Conservation (phyloP, 2,113 vertebrate genomes). For the Lepidothrix coronata region DNA sequence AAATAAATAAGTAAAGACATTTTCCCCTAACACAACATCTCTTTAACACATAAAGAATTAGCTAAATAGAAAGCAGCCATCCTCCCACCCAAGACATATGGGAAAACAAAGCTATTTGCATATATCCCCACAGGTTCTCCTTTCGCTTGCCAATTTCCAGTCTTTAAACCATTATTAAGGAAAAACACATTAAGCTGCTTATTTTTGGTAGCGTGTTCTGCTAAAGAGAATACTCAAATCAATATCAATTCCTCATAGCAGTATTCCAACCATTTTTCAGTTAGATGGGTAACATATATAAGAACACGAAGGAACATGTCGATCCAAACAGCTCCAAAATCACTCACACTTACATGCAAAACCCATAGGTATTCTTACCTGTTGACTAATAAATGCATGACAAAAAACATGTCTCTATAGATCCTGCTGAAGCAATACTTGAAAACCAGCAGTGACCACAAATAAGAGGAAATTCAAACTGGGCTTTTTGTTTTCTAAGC, state of each 20-base stretch:
- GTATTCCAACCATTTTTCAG: neutral
- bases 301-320: neutral
- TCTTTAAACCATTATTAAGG: neutral
- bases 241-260: neutral
- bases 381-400: neutral
- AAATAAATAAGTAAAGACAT: neutral
- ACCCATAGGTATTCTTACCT: neutral
- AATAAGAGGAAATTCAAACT: neutral
- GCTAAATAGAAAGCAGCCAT: slow-evolving; percentile 5
- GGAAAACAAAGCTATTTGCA: slow-evolving; percentile 7
- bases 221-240: neutral
- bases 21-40: neutral
- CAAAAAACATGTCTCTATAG: neutral
- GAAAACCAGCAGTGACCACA: neutral
- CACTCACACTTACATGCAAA: neutral
- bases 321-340: neutral
- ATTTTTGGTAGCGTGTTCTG: neutral
- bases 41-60: slow-evolving; percentile 31
- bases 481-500: neutral
- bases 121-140: slow-evolving; percentile 5
- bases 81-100: slow-evolving; percentile 3
- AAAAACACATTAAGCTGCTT: neutral
- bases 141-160: neutral
- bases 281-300: neutral
- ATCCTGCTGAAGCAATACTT: neutral